Evolutionary conservation across 2,797 vertebrate genomes (phyloP).

Genomic region (Sitta carolinensis): DNA sequence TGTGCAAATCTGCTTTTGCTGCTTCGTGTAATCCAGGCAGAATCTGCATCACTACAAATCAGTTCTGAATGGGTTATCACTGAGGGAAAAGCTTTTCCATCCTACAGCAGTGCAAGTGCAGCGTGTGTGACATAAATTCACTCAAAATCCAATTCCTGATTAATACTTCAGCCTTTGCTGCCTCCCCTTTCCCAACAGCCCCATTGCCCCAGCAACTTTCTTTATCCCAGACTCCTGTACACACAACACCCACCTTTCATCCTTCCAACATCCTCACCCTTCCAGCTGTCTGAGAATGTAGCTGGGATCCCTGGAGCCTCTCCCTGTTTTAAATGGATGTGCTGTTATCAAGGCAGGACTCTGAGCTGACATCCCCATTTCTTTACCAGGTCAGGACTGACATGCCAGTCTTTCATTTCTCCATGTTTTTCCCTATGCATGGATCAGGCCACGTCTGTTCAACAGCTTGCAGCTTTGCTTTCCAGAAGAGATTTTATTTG

Average conservation of each 20-base stretch:
- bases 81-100: neutral
- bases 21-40: neutral
- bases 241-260: neutral
- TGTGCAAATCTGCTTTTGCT: neutral
- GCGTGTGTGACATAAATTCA: neutral
- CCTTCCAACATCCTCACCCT: neutral
- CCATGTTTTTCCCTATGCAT: neutral
- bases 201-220: accelerated
- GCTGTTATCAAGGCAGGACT: neutral
- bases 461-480: neutral
- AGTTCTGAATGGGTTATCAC: neutral
- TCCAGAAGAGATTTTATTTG: neutral
- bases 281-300: neutral
- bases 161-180: neutral
- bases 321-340: neutral
- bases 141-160: neutral
- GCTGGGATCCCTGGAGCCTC: neutral
- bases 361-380: neutral
- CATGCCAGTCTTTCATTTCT: neutral
- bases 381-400: neutral
- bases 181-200: neutral
- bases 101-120: neutral
- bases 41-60: neutral
- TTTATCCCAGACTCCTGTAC: neutral
- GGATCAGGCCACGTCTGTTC: neutral